A percentile compares a stretch with the other conserved stretches of the same genome.
phyloP scores from a whole-genome alignment of 2,888 invertebrate species.

The Leucophenga montana region DNA sequence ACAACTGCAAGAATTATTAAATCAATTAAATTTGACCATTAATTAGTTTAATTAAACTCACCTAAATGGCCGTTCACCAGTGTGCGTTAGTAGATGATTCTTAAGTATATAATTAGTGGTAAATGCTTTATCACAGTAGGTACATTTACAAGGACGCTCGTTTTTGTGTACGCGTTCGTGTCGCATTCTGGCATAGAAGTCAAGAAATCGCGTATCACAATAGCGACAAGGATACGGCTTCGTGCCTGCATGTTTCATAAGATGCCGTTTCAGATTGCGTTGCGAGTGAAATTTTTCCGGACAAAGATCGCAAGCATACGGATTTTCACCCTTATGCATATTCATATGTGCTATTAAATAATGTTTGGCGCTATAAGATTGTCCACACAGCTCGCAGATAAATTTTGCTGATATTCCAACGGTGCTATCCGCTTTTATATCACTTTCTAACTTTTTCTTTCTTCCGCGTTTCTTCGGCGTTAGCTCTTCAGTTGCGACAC shows the following conservation, averaged over 20 bases:
- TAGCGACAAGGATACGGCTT: slow-evolving; percentile 11
- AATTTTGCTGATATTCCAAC: slow-evolving; percentile 10
- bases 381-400: slow-evolving; percentile 13
- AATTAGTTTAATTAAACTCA: slow-evolving; percentile 21
- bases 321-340: slow-evolving; percentile 13
- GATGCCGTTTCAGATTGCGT: slow-evolving; percentile 11
- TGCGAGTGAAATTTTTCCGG: slow-evolving; percentile 11
- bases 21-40: neutral
- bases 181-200: slow-evolving; percentile 32
- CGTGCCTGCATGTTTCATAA: slow-evolving; percentile 13
- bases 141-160: slow-evolving; percentile 67
- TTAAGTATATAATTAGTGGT: slow-evolving; percentile 69
- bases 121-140: slow-evolving; percentile 66
- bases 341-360: slow-evolving; percentile 17
- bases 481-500: too few relatives aligned
- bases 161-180: slow-evolving; percentile 68
- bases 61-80: slow-evolving; percentile 58
- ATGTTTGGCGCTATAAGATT: slow-evolving; percentile 15
- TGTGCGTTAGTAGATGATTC: slow-evolving; percentile 60
- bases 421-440: too few relatives aligned
- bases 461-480: neutral
- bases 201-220: slow-evolving; percentile 17
- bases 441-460: neutral
- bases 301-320: slow-evolving; percentile 9
- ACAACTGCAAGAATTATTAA: slow-evolving; percentile 52